Evolutionary conservation across 2,888 invertebrate genomes (phyloP), one percentile per base, ranked within the genome.

Genomic region (Neocrepidodera transversa): DNA sequence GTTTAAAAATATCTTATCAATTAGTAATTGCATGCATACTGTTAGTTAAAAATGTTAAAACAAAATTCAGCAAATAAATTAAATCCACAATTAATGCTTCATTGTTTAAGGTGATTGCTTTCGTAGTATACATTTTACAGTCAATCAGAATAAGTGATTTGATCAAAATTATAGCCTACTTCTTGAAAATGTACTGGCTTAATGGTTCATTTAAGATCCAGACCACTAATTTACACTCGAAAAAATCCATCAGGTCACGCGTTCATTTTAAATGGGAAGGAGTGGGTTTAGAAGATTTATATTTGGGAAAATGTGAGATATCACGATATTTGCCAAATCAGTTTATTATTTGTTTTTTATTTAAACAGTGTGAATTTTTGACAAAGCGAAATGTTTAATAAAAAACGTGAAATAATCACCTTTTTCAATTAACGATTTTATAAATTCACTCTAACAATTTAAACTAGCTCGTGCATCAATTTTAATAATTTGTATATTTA

Each of bases 61-160:
- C 11, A 42, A 23, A 11, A 4, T 11, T 6, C 20, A 42, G 23
- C 40, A 35, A 43, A 54, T 58, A 59, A 57, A 62, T 60, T 60
- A 62, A 57, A 59, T 54, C 51, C 51, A 47, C 62, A 64, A 62
- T 64, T 60, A 62, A 50, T 23, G 35, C 45, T 43, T 50, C 45
- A 54, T 35, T 36, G 47, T 47, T 58, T 54, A 57, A 53, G 64
- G 53, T 61, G 64, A 59, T 62, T 60, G 55, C 60, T 58, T 63
- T 55, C 18, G 32, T 50, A 60, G 50, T 38, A 52, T 58, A 56
- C 60, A 60, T 55, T 64, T 60, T 55, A 55, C 53, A 64, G 64
- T 60, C 64, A 64, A 64, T 64, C 62, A 64, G 60, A 64, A 62
- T 64, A 62, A 64, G 65, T 58, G 65, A 65, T 65, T 65, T 60